Evolutionary conservation across 2,113 vertebrate genomes (phyloP), one percentile per base, ranked within the genome.

Genomic region (Malurus elegans): DNA sequence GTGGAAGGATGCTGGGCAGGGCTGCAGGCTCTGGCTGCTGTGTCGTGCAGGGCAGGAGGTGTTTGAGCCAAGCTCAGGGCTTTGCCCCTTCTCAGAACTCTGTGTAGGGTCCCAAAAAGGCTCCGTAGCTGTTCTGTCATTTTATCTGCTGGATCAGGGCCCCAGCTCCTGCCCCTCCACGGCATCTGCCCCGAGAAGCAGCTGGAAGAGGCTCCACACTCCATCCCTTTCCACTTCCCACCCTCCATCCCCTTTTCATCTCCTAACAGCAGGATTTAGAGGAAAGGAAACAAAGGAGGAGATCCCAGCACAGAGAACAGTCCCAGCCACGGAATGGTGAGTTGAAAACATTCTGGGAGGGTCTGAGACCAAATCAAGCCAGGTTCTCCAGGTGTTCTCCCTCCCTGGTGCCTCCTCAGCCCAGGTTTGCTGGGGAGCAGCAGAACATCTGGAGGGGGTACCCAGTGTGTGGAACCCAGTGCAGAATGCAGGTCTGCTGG

Each of bases 281-380:
- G 56, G 79, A 85, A 81, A 53, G 38, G 38, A 86, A 83, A 57
- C 64, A 2, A 72, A 83, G 86, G 20, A 83, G 31, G n/a, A 69
- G 26, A 16, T 92, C 71, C 32, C 80, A 93, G 50, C 65, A 48
- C 67, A 60, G 88, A 64, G 16, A 29, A 64, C 53, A 25, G 50
- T 47, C 53, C 47, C 47, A 86, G 14, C 79, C 81, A 86, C 78
- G 79, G 79, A 95, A 97, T 97, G 97, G 97, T 97, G 89, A 81
- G 97, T 91, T 74, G 36, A 67, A 75, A 83, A 70, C 1, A 17
- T 34, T 38, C 24, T 83, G 44, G 50, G 67, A 54, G 34, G 44
- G 14, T 20, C n/a, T 60, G 80, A 54, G 25, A 26, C 24, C 6
- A 32, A 69, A 54, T 54, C 20, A 48, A 86, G 14, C 40, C 40